Base-by-base conservation (phyloP, 2,888 invertebrate genomes). In the Oegoconia quadripuncta region DNA sequence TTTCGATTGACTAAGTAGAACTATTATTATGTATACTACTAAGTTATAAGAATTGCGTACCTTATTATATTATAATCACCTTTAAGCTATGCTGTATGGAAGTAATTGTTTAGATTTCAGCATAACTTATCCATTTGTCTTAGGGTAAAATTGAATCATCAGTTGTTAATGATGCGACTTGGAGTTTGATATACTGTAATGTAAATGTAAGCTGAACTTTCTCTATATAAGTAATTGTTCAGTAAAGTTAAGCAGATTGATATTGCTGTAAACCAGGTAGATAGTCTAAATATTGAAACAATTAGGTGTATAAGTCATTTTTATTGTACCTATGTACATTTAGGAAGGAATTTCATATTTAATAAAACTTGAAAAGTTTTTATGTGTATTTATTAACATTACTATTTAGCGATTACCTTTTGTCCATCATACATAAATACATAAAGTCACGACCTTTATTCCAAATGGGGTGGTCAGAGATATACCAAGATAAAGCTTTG, bases 201-300 rank as follows among this genome's bases (percentile, higher is more conserved):
- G 62, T 49, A 52, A 57, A 9, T 27, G 27, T 27, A 13, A 64
- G 54, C 53, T 45, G 55, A 54, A 65, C 50, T 60, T 61, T 61
- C 64, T 68, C 64, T 67, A 56, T n/a, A n/a, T 60, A 37, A 53
- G 54, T 44, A 57, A 49, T 60, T 61, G 55, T 63, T 67, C 55
- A 61, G 42, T 66, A 60, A 61, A 59, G 37, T 50, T 59, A 63
- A 60, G 57, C 56, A 57, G 58, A 32, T 64, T 66, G 57, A 58
- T 70, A 69, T 64, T 65, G 40, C 58, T 63, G 60, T 72, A 61
- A 61, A 64, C 63, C 59, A 59, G 50, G 55, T 74, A 76, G 66
- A 50, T 78, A 79, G 68, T 59, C 50, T 66, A 77, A 76, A 66
- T 79, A 77, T 77, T 68, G 63, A 71, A 65, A 67, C 52, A 64